phyloP scores from a whole-genome alignment of 2,797 vertebrate genomes.

The Helostoma temminkii region DNA sequence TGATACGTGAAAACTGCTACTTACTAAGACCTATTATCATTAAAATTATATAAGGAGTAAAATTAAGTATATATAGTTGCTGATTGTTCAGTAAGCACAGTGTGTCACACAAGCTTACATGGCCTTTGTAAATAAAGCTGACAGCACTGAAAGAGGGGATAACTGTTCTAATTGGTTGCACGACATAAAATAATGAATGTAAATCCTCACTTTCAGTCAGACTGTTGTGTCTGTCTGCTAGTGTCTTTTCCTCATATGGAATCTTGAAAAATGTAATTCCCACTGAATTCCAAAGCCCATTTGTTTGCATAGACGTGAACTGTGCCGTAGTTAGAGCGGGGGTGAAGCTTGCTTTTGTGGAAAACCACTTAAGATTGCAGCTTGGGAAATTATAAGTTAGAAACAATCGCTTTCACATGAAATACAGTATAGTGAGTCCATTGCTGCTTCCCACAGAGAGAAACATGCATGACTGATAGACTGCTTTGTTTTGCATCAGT shows the following conservation, averaged over 20 bases:
- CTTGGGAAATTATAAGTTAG: slow-evolving; percentile 61
- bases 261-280: slow-evolving; percentile 36
- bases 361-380: slow-evolving; percentile 67
- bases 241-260: slow-evolving; percentile 1
- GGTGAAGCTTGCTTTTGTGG: slow-evolving; percentile 56
- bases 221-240: slow-evolving; percentile 12
- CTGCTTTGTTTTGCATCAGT: slow-evolving; percentile 36
- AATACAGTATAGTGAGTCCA: slow-evolving; percentile 42
- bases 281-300: slow-evolving; percentile 33
- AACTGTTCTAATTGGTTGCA: background rate
- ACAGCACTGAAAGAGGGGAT: background rate
- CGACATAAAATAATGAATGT: slow-evolving; percentile 11
- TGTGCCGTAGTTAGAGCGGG: slow-evolving; percentile 37
- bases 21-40: background rate
- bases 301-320: slow-evolving; percentile 44
- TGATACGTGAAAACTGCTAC: background rate
- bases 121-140: background rate
- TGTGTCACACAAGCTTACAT: background rate
- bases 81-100: slow-evolving; percentile 3
- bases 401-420: slow-evolving; percentile 64
- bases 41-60: too few species aligned
- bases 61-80: background rate
- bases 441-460: slow-evolving; percentile 45
- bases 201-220: background rate
- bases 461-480: slow-evolving; percentile 57